Percentiles rank a stretch among this genome's conserved stretches.
Conservation (phyloP, 1,140 invertebrate species). For the Coenobita brevimanus region DNA sequence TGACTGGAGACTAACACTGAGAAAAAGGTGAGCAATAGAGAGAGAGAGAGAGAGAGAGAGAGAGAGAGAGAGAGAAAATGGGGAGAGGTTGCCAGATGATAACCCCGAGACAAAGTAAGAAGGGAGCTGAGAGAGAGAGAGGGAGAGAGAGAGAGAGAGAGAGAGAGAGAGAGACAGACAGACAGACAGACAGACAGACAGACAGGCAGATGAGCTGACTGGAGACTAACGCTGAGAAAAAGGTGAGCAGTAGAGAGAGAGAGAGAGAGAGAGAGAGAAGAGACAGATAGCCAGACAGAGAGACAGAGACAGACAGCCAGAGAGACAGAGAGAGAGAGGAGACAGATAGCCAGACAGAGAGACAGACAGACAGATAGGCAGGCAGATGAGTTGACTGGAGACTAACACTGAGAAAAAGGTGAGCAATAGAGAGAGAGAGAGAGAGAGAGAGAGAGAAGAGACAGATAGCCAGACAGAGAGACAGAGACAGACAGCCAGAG, state of each 20-base stretch:
- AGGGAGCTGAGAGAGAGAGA: background rate
- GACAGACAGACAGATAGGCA: background rate
- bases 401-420: background rate
- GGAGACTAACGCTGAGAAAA: background rate
- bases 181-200: background rate
- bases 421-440: background rate
- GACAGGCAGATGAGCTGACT: too few relatives aligned
- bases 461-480: too few relatives aligned
- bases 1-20: background rate
- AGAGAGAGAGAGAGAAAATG: background rate
- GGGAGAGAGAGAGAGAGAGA: background rate
- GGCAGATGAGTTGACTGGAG: too few relatives aligned
- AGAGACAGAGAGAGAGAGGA: background rate
- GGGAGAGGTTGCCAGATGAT: too few relatives aligned
- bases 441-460: background rate
- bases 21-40: background rate
- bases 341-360: background rate
- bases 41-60: background rate
- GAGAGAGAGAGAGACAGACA: background rate
- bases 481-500: too few relatives aligned
- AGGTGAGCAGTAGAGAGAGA: background rate
- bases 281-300: background rate
- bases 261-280: background rate
- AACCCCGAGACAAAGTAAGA: too few relatives aligned
- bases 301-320: background rate